These are phyloP conservation scores for Trichomycterus rosablanca DNA, from an alignment of 2,113 vertebrate genomes.

Conservation along the genomic window DNA sequence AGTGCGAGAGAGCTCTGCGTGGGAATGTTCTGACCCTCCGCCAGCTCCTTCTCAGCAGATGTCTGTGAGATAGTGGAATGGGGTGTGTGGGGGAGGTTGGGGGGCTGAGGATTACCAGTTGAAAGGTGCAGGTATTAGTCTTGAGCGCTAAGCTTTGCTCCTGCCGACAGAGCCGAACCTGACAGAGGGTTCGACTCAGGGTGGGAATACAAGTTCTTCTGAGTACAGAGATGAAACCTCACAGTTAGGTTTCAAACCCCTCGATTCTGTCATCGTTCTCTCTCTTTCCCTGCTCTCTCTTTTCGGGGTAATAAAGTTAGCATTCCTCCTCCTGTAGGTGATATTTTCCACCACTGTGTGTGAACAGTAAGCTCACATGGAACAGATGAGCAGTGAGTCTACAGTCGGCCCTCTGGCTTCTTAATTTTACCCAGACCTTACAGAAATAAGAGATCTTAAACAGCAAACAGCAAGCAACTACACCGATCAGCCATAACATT, in stretches of 20 bases:
- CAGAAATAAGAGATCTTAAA: no score
- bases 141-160: neutral
- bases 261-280: neutral
- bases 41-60: neutral
- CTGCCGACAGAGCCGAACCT: neutral
- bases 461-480: no score
- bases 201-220: slow-evolving; percentile 8
- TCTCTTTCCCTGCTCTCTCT: neutral
- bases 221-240: neutral
- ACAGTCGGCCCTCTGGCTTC: neutral
- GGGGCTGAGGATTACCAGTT: neutral
- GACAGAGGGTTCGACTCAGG: neutral
- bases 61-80: neutral
- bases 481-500: no score
- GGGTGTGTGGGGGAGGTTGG: no score
- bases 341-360: slow-evolving; percentile 10
- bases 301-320: neutral
- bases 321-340: slow-evolving; percentile 1
- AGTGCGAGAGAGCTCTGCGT: no score
- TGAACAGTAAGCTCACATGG: neutral
- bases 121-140: neutral
- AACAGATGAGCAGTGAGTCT: neutral
- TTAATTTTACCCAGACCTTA: neutral
- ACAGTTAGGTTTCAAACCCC: neutral
- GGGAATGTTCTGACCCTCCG: neutral